Base-by-base conservation (phyloP, 2,797 vertebrate species). In the Diplodus puntazzo region DNA sequence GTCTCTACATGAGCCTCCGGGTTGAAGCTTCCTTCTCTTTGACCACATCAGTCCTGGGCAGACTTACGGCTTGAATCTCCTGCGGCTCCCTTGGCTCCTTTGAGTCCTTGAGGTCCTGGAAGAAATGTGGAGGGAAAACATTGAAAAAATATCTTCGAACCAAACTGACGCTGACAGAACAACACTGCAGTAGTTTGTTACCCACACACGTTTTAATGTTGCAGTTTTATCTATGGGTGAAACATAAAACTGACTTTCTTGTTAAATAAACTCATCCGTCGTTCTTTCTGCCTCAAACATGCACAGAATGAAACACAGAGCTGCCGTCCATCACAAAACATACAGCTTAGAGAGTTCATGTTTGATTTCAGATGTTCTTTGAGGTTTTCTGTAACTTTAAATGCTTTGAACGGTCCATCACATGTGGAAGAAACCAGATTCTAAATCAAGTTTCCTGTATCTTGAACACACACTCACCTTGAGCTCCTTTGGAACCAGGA, bases 51-150 rank as follows among this genome's bases (percentile, higher is more conserved):
- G 18, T 18, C 3, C 30, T 1, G 0, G 23, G 14, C 11, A 43
- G 9, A 84, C 82, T 84, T 81, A 91, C 90, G n/a, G n/a, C n/a
- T n/a, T n/a, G n/a, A n/a, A n/a, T 1, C 3, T 67, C 43, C 46
- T 50, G 70, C n/a, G 11, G 14, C 43, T 64, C 71, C 87, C 18
- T n/a, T 62, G 0, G 79, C 65, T 83, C 90, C 90, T 83, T 87
- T 92, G 12, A 61, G 2, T 0, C 88, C 90, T 42, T 43, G 60
- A 55, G 59, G 66, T 55, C 90, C 88, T 0, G 59, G 23, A 3
- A 4, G 60, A 18, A 86, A 89, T 88, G 81, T n/a, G 12, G 23
- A 68, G n/a, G 20, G 63, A 13, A 75, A 27, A 79, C 11, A 0
- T 45, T 43, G 4, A 11, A 45, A 45, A 45, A 14, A 45, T 14